These are phyloP conservation scores for Oligia strigilis DNA, from an alignment of 2,888 invertebrate genomes.

Conservation along the genomic window DNA sequence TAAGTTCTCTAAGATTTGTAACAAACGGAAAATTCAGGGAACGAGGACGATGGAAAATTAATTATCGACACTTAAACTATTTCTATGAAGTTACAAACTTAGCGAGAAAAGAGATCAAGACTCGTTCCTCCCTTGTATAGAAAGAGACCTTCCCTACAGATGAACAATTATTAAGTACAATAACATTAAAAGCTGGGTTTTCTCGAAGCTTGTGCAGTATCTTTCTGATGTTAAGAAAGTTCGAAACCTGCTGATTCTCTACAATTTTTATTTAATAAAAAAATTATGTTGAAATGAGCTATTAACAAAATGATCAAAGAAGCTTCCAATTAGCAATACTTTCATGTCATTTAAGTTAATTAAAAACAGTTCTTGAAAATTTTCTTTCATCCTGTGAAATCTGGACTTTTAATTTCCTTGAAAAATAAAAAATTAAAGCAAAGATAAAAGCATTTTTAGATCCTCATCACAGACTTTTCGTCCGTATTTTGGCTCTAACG, in stretches of 20 bases:
- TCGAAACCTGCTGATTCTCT: not conserved
- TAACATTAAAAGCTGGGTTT: not conserved
- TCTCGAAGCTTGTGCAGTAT: not conserved
- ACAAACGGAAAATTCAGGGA: not conserved
- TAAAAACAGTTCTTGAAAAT: not conserved
- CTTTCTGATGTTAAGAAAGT: not conserved
- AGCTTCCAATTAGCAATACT: not conserved
- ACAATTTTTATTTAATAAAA: not conserved
- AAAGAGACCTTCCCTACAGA: too few relatives aligned
- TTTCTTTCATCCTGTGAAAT: not conserved
- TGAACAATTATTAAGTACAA: not conserved
- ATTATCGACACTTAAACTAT: not conserved
- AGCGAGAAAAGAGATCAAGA: not conserved
- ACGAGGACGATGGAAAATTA: not conserved
- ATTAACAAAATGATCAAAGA: not conserved
- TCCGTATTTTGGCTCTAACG: constrained; percentile 24
- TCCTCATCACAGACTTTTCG: constrained; percentile 23
- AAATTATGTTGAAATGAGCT: not conserved
- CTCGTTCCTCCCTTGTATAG: not conserved
- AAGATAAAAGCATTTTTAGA: constrained; percentile 35
- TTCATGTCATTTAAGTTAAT: not conserved
- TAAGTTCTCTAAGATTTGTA: not conserved
- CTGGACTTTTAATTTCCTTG: constrained; percentile 18
- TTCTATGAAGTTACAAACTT: not conserved
- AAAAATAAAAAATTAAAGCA: not conserved